Evolutionary conservation across 2,888 invertebrate genomes (phyloP), one percentile per base, ranked within the genome.

Genomic region (Prenolepis imparis): DNA sequence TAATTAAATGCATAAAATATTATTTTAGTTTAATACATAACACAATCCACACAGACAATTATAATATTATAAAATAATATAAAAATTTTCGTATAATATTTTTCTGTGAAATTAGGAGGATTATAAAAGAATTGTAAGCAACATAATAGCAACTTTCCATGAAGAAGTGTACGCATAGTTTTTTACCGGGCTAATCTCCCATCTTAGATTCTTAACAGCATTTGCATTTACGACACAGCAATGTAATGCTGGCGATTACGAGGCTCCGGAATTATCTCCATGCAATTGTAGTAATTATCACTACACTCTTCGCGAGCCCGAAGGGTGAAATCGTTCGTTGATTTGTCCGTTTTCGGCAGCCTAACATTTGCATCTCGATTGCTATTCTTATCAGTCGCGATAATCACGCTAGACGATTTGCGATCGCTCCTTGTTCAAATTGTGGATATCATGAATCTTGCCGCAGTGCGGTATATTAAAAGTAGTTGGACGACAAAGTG

Each of bases 341-440:
- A 89, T 89, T 89, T 90, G 90, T 89, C 90, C 87, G 81, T 90
- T 89, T 89, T 89, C 90, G 89, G 89, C 89, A 84, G 83, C 82
- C 85, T 70, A 73, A 83, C 82, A 90, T 89, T 90, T 89, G 87
- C 87, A 87, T 88, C 48, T 66, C 83, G 77, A 72, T 84, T 81
- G 81, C 66, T 73, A 48, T 39, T 70, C 73, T 48, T 83, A 84
- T 70, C 83, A 59, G 32, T 44, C 59, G 1, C 72, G 64, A 48
- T 81, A 44, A 78, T 59, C 78, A 81, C 57, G 57, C 57, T 64
- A 80, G 78, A 59, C 57, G 36, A 80, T 80, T 80, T 72, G 78
- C 32, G 59, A 73, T 73, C 73, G 59, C 24, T 32, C n/a, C 77
- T 68, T 67, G 28, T 44, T 44, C 12, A 59, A 80, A 80, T 80